Conservation (phyloP, 1,140 invertebrate species). For the Hestina assimilis region DNA sequence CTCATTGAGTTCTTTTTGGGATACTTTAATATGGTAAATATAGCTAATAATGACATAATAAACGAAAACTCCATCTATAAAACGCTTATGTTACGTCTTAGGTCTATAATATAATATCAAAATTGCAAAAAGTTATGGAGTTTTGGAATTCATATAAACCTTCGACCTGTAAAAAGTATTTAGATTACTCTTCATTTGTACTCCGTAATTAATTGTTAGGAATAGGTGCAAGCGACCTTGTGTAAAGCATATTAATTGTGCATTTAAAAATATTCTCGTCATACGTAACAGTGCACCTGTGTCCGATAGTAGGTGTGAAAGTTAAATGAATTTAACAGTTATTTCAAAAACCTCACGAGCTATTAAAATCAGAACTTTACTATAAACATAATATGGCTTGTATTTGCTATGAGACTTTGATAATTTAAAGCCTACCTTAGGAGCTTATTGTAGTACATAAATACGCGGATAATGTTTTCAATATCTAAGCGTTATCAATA, state of each 20-base stretch:
- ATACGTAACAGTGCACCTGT: not conserved
- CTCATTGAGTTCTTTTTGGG: no score
- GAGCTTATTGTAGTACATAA: not conserved
- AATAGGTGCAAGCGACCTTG: constrained; percentile 12
- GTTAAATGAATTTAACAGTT: not conserved
- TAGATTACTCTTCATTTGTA: constrained; percentile 6
- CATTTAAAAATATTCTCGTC: not conserved
- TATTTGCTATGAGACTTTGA: not conserved
- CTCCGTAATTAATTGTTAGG: constrained; percentile 5
- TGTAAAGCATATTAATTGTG: constrained; percentile 2
- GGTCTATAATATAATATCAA: no score
- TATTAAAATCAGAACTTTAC: not conserved
- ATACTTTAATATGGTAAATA: no score
- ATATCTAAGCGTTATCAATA: not conserved
- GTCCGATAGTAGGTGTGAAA: constrained; percentile 1
- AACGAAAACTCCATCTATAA: no score
- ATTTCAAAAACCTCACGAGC: not conserved
- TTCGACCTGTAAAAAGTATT: constrained; percentile 16
- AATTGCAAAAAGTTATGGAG: constrained; percentile 5
- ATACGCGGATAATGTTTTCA: not conserved
- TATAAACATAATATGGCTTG: not conserved
- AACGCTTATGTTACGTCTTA: no score
- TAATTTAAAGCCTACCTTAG: not conserved
- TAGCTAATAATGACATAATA: no score
- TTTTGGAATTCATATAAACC: constrained; percentile 39